Percentiles rank a stretch among this genome's conserved stretches.
Evolutionary conservation across 2,797 vertebrate species (phyloP).

Genomic region (Crocodylus rhombifer): DNA sequence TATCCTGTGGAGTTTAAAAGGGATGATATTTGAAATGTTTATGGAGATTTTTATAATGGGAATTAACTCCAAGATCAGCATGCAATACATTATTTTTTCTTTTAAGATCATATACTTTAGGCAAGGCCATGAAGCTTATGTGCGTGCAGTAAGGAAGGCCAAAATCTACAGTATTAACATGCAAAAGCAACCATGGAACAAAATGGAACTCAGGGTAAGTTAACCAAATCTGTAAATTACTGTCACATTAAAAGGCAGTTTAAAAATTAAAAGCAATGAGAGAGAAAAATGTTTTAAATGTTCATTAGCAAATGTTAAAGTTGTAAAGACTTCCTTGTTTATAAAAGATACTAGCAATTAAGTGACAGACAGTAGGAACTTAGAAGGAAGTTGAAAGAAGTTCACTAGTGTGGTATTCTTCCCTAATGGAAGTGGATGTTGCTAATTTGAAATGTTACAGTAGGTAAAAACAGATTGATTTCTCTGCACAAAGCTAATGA

Average conservation of each 20-base stretch:
- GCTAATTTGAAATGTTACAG: neutral
- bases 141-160: constrained; percentile 93
- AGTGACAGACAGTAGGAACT: neutral
- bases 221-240: neutral
- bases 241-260: neutral
- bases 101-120: constrained; percentile 96
- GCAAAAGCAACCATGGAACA: constrained; percentile 99
- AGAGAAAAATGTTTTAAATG: neutral
- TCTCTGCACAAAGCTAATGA: too few relatives aligned
- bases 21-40: neutral
- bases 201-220: constrained; percentile 97
- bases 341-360: neutral
- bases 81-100: neutral
- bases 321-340: neutral
- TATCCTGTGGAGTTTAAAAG: neutral
- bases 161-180: constrained; percentile 95
- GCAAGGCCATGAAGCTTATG: constrained; percentile 98
- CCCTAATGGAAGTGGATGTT: too few relatives aligned
- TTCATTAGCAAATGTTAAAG: neutral
- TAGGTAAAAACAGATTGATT: too few relatives aligned
- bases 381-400: neutral
- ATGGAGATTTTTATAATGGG: neutral
- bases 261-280: neutral
- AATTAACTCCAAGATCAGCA: neutral
- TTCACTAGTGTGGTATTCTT: neutral